Evolutionary conservation across 2,113 vertebrate genomes (phyloP).

Genomic region (Pteropus alecto): DNA sequence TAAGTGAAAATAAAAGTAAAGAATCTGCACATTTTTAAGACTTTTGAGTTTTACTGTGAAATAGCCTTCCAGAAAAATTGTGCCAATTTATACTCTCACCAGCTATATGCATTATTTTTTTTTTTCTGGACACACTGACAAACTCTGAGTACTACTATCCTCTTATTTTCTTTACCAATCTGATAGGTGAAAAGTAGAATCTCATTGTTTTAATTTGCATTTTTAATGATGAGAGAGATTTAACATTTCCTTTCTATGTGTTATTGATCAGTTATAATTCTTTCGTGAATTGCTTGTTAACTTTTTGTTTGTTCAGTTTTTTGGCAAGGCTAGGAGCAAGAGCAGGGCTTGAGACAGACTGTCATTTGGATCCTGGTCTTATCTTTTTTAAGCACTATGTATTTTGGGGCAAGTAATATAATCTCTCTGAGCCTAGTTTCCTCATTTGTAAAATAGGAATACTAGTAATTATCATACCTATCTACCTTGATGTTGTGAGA

Average conservation of each 20-base stretch:
- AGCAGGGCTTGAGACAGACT: neutral
- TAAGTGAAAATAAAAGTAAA: conserved; percentile 34
- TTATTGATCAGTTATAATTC: neutral
- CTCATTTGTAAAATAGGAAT: conserved; percentile 2
- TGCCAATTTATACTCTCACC: neutral
- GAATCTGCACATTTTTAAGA: neutral
- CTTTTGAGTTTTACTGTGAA: neutral
- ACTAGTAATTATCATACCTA: neutral
- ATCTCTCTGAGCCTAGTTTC: neutral
- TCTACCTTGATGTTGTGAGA: neutral
- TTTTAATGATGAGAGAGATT: neutral
- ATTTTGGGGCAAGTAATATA: neutral
- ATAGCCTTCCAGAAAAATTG: neutral
- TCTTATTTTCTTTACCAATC: neutral
- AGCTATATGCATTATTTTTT: neutral
- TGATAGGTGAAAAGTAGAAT: neutral
- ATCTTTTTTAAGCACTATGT: neutral
- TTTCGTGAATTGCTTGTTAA: neutral
- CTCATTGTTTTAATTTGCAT: conserved; percentile 13
- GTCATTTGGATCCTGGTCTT: neutral
- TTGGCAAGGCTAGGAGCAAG: neutral
- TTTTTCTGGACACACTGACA: neutral
- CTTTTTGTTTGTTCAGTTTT: neutral
- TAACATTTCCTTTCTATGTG: neutral
- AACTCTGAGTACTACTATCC: neutral